These are phyloP conservation scores for Lasioglossum vierecki DNA, from an alignment of 2,888 invertebrate genomes.

Conservation along the genomic window DNA sequence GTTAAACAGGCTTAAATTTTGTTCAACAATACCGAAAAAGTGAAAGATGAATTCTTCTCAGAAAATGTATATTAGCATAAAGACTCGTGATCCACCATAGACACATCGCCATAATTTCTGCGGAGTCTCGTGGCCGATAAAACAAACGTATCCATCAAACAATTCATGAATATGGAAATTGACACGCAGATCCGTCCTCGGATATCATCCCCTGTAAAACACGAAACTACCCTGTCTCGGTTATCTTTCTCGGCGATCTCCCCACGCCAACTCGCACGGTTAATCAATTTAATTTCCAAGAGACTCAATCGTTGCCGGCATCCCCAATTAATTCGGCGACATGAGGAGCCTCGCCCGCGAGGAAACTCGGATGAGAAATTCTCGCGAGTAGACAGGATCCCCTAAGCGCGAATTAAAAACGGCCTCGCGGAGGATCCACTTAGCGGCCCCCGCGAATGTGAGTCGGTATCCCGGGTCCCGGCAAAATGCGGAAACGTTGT, in stretches of 20 bases:
- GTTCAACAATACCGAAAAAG: not conserved
- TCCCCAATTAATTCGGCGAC: not conserved
- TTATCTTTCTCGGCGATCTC: not conserved
- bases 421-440: constrained; percentile 36
- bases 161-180: constrained; percentile 14
- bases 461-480: constrained; percentile 7
- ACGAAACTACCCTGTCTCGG: not conserved
- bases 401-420: constrained; percentile 41
- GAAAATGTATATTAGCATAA: not conserved
- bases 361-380: constrained; percentile 11
- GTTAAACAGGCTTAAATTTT: not conserved
- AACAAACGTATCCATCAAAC: constrained; percentile 8
- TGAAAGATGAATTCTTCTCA: not conserved
- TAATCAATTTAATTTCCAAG: constrained; percentile 12
- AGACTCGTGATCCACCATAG: not conserved
- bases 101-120: not conserved
- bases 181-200: not conserved
- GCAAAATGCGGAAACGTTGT: constrained; percentile 61
- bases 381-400: not conserved
- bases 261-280: not conserved
- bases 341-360: not conserved
- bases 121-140: not conserved
- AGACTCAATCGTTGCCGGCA: constrained; percentile 5
- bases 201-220: constrained; percentile 6
- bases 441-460: constrained; percentile 18